A percentile compares a stretch with the other conserved stretches of the same genome.
phyloP scores from a whole-genome alignment of 2,888 invertebrate genomes.

The Drosophila birchii region DNA sequence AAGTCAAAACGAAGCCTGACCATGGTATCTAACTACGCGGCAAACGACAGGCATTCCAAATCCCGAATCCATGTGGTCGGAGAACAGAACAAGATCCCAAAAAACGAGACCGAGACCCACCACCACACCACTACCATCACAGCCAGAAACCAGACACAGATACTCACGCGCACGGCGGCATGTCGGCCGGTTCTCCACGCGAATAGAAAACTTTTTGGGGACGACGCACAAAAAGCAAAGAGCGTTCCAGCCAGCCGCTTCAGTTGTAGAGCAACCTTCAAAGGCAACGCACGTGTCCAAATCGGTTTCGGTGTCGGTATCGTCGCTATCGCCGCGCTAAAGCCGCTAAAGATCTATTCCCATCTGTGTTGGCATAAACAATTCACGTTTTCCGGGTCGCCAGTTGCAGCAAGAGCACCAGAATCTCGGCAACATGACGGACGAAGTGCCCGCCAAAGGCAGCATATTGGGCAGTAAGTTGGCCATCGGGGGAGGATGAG shows the following conservation, averaged over 20 bases:
- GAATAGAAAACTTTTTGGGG: slow-evolving; percentile 20
- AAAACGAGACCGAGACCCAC: slow-evolving; percentile 29
- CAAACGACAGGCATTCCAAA: slow-evolving; percentile 31
- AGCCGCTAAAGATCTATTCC: slow-evolving; percentile 2
- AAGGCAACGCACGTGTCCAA: slow-evolving; percentile 59
- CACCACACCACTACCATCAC: slow-evolving; percentile 24
- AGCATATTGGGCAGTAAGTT: slow-evolving; percentile 87
- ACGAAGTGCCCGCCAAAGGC: slow-evolving; percentile 87
- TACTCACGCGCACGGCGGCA: slow-evolving; percentile 14
- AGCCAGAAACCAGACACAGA: slow-evolving; percentile 12
- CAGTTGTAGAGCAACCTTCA: slow-evolving; percentile 75
- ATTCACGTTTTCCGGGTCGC: slow-evolving; percentile 24
- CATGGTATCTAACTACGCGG: slow-evolving; percentile 26
- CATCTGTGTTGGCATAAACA: slow-evolving; percentile 19
- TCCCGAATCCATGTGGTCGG: slow-evolving; percentile 17
- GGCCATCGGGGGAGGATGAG: not conserved
- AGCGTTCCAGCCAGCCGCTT: slow-evolving; percentile 58
- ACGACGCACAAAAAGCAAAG: slow-evolving; percentile 43
- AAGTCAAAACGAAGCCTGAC: slow-evolving; percentile 10
- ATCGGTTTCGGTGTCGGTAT: slow-evolving; percentile 8
- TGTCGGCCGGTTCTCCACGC: slow-evolving; percentile 35
- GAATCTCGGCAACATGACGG: slow-evolving; percentile 75
- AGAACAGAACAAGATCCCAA: slow-evolving; percentile 54
- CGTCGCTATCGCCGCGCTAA: slow-evolving; percentile 2
- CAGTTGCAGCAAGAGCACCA: slow-evolving; percentile 5